Evolutionary conservation across 2,113 vertebrate genomes (phyloP).

Genomic region (Charadrius vociferus): DNA sequence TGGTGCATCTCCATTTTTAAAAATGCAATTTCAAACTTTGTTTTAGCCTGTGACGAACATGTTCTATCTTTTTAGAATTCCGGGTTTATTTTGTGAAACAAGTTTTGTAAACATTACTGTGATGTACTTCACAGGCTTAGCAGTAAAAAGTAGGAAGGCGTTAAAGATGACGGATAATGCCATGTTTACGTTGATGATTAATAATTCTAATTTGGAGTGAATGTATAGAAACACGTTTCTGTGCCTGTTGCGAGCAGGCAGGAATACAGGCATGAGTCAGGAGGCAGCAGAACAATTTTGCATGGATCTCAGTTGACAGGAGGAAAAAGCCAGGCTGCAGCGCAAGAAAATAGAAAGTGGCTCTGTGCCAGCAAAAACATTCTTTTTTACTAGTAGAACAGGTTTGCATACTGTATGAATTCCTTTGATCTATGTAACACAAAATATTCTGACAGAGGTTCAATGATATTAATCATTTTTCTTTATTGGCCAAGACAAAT

Average conservation of each 20-base stretch:
- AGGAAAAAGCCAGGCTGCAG: not conserved
- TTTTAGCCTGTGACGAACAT: not conserved
- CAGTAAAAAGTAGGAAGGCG: not conserved
- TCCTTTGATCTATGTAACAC: constrained; percentile 38
- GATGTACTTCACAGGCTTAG: not conserved
- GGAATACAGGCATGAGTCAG: not conserved
- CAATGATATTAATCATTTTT: constrained; percentile 21
- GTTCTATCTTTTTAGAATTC: not conserved
- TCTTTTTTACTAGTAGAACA: constrained; percentile 48
- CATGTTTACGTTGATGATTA: not conserved
- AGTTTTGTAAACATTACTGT: not conserved
- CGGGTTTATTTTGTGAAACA: not conserved
- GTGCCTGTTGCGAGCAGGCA: not conserved
- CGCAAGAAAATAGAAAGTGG: constrained; percentile 16
- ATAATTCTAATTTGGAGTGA: not conserved
- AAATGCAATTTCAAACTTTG: not conserved
- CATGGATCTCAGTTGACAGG: constrained; percentile 29
- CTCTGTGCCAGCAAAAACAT: constrained; percentile 39
- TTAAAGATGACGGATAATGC: not conserved
- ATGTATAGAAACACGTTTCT: not conserved
- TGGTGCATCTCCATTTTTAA: not conserved
- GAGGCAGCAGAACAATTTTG: not conserved
- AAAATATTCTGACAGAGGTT: constrained; percentile 51
- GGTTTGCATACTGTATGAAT: constrained; percentile 41
- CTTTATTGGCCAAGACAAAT: constrained; percentile 34